Evolutionary conservation across 2,113 vertebrate species (phyloP), one percentile per base, ranked within the genome.

Genomic region (Corythornis madagascariensis): DNA sequence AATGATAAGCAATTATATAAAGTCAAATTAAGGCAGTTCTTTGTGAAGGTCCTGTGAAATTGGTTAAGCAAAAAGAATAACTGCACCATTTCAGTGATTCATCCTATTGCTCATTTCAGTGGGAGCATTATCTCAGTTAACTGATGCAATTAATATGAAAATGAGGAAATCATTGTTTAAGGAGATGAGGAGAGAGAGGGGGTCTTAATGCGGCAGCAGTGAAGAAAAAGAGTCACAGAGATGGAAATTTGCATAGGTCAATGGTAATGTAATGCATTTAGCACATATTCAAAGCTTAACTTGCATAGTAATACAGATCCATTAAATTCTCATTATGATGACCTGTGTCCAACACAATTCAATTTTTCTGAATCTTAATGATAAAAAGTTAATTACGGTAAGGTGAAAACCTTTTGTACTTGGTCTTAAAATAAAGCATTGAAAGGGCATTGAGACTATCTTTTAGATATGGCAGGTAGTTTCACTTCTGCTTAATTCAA

Each of bases 131-230:
- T 98, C 97, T 97, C 97, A 96, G 97, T 97, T 98, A 98, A 97
- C 97, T 98, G 97, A 98, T 97, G 98, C 98, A 98, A 98, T 98
- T 98, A 98, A 98, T 98, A 98, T 98, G 98, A 98, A 98, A 98
- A 98, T 98, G 97, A 98, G 97, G 95, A 97, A 97, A 98, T 98
- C 96, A 98, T 97, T 98, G 97, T 98, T 97, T 98, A 97, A 97
- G 93, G 95, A 97, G 97, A 98, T 97, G 97, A 98, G 96, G 95
- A 97, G 86, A 88, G 84, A 97, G 96, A 96, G 96, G 92, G 96
- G 96, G 86, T 90, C 57, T 84, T 96, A 94, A 97, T 96, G 95
- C 87, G 13, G 96, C 93, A 83, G 90, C 63, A 21, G 83, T 85
- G 79, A 95, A 96, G 96, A 96, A 96, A 86, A 72, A 91, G 96